phyloP scores from a whole-genome alignment of 1,140 invertebrate species.

The Wasmannia auropunctata region DNA sequence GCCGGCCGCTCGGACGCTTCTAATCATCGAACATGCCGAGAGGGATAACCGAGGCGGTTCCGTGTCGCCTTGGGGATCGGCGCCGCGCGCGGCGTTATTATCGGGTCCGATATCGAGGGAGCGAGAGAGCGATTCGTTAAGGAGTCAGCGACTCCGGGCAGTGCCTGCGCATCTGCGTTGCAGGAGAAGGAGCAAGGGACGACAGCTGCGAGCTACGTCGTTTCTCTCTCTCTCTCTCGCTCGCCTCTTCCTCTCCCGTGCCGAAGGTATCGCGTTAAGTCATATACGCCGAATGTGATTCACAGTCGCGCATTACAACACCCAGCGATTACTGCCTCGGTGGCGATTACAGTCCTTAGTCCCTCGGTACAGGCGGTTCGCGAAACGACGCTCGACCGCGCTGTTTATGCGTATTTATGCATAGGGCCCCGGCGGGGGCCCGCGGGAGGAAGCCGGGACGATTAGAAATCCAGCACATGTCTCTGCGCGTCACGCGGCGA shows the following conservation, averaged over 20 bases:
- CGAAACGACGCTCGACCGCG: background rate
- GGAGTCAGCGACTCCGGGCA: slow-evolving; percentile 7
- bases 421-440: background rate
- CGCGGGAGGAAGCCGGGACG: background rate
- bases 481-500: background rate
- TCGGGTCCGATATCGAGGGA: slow-evolving; percentile 22
- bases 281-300: slow-evolving; percentile 45
- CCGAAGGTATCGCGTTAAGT: slow-evolving; percentile 8
- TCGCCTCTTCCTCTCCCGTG: background rate
- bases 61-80: slow-evolving; percentile 16
- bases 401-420: background rate
- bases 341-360: too few relatives aligned
- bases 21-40: too few relatives aligned
- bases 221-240: too few relatives aligned
- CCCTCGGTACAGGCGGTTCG: slow-evolving; percentile 11
- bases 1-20: slow-evolving; percentile 5
- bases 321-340: slow-evolving; percentile 31
- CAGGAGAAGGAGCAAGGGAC: background rate
- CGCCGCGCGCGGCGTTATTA: background rate
- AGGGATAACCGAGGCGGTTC: background rate
- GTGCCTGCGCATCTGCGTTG: background rate
- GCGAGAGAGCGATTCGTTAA: slow-evolving; percentile 41
- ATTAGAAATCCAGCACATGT: slow-evolving; percentile 16
- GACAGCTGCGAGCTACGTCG: slow-evolving; percentile 9
- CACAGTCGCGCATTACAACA: background rate